A percentile compares a stretch with the other conserved stretches of the same genome.
Conservation (phyloP, 2,888 invertebrate genomes). For the Mongoloraphidia duomilia region DNA sequence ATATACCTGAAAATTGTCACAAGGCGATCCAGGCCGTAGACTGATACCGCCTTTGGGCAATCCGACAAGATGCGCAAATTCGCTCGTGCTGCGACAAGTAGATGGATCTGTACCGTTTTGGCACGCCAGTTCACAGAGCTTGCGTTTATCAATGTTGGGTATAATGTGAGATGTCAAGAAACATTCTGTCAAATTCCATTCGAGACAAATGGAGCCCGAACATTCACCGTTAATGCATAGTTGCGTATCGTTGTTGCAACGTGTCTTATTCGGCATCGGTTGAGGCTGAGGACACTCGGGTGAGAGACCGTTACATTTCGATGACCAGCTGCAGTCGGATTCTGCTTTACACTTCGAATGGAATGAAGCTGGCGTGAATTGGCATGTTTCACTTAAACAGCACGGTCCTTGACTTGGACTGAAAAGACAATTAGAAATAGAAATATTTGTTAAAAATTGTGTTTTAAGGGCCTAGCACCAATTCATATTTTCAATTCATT, state of each 20-base stretch:
- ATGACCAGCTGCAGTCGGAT: conserved; percentile 79
- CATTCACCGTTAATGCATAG: conserved; percentile 84
- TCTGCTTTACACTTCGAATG: conserved; percentile 66
- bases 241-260: conserved; percentile 87
- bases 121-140: conserved; percentile 94
- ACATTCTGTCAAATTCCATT: conserved; percentile 89
- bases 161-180: conserved; percentile 73
- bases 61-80: conserved; percentile 60
- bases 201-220: conserved; percentile 86
- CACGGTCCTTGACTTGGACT: conserved; percentile 98
- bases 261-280: conserved; percentile 76
- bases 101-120: conserved; percentile 61
- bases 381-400: conserved; percentile 66
- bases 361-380: conserved; percentile 50
- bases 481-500: no score
- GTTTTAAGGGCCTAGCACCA: not conserved
- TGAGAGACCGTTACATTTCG: conserved; percentile 70
- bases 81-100: conserved; percentile 75
- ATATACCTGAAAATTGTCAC: conserved; percentile 87
- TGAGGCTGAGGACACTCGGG: conserved; percentile 79
- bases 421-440: conserved; percentile 23
- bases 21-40: conserved; percentile 89
- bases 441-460: not conserved
- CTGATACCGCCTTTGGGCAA: conserved; percentile 71
- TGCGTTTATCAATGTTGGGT: conserved; percentile 63